phyloP scores from a whole-genome alignment of 1,140 invertebrate genomes.

The Ptiloglossa arizonensis region DNA sequence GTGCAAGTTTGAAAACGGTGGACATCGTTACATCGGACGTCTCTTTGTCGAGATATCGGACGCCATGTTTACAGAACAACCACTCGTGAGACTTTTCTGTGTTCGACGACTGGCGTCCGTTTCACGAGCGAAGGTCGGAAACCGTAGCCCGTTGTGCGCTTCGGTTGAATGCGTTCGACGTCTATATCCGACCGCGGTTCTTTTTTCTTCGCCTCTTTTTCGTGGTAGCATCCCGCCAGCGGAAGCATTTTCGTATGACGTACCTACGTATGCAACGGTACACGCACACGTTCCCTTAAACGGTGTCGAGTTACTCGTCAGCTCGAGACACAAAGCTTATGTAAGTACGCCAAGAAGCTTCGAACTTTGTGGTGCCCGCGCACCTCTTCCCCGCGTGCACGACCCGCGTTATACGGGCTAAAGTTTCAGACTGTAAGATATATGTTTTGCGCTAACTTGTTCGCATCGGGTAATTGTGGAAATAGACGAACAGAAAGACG shows the following conservation, averaged over 20 bases:
- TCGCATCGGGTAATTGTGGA: too few species aligned
- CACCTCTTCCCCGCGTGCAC: background rate
- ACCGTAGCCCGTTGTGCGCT: background rate
- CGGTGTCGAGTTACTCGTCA: conserved; percentile 69
- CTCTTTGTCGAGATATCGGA: background rate
- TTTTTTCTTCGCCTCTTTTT: background rate
- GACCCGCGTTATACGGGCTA: background rate
- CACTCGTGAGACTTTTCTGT: background rate
- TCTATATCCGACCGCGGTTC: background rate
- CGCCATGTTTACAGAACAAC: background rate
- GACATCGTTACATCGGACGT: too few species aligned
- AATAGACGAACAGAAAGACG: too few species aligned
- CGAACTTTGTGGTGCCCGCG: conserved; percentile 18
- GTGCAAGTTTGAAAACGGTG: too few species aligned
- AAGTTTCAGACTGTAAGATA: conserved; percentile 25
- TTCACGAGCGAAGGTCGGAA: background rate
- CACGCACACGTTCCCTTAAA: conserved; percentile 53
- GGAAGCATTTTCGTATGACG: conserved; percentile 44
- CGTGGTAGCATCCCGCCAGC: conserved; percentile 20
- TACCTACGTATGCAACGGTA: conserved; percentile 45
- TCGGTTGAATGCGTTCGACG: conserved; percentile 24
- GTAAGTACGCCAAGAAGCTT: conserved; percentile 65
- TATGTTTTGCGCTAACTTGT: too few species aligned
- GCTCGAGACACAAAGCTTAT: conserved; percentile 62
- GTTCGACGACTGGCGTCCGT: background rate